These are phyloP conservation scores for Mizuhopecten yessoensis DNA, from an alignment of 1,140 invertebrate genomes.

Conservation along the genomic window DNA sequence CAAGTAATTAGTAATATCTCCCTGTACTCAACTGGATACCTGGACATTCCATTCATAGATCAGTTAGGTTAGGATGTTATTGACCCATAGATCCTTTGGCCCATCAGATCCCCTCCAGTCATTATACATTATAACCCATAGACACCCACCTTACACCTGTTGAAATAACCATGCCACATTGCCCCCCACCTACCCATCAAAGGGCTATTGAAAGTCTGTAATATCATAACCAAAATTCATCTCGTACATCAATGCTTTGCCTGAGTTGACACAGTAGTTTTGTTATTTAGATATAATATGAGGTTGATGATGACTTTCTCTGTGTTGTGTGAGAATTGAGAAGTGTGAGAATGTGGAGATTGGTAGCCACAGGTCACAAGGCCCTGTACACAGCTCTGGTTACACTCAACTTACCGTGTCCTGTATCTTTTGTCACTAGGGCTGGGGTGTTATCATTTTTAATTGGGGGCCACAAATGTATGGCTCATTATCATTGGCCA, in stretches of 20 bases:
- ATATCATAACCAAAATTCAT: background rate
- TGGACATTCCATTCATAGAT: too few species aligned
- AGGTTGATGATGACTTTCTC: background rate
- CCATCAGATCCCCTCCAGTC: too few species aligned
- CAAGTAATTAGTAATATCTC: too few species aligned
- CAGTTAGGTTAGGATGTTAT: too few species aligned
- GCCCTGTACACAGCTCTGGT: background rate
- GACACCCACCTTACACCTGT: too few species aligned
- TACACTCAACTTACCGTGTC: background rate
- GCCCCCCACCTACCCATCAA: too few species aligned
- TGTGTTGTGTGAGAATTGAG: background rate
- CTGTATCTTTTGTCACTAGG: background rate
- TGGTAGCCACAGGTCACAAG: background rate
- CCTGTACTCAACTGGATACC: too few species aligned
- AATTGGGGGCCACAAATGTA: too few species aligned
- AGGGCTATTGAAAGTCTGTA: background rate
- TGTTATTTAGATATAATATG: slow-evolving; percentile 4
- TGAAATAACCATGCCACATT: too few species aligned
- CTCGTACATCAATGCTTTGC: background rate
- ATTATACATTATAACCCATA: too few species aligned
- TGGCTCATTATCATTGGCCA: background rate
- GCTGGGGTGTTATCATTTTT: background rate
- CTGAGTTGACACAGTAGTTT: background rate
- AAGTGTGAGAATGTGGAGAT: background rate
- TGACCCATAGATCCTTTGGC: too few species aligned